phyloP scores from a whole-genome alignment of 2,797 vertebrate genomes.

The Ptychadena robeensis region DNA sequence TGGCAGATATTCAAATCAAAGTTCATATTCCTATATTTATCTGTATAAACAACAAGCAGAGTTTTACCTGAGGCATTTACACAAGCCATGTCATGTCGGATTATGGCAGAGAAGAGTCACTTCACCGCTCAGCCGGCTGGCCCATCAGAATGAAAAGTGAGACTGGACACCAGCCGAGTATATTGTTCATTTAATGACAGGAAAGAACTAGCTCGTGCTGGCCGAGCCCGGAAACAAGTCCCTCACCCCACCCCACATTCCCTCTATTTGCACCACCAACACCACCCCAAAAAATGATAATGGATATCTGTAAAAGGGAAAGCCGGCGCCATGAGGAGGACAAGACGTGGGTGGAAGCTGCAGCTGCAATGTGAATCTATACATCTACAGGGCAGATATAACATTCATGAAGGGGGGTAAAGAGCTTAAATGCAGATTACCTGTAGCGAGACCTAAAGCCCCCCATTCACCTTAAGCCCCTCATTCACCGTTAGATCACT shows the following conservation, averaged over 20 bases:
- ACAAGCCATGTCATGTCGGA: not conserved
- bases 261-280: conserved; percentile 47
- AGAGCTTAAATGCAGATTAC: no score
- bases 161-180: conserved; percentile 60
- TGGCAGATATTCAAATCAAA: no score
- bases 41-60: no score
- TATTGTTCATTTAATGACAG: conserved; percentile 73
- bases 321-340: conserved; percentile 9
- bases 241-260: conserved; percentile 66
- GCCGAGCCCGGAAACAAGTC: conserved; percentile 75
- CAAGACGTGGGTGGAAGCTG: not conserved
- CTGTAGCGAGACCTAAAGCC: no score
- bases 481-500: no score
- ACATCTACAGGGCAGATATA: no score
- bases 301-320: not conserved
- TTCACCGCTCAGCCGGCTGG: not conserved
- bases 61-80: conserved; percentile 48
- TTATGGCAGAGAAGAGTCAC: not conserved
- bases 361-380: no score
- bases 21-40: no score
- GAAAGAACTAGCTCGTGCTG: conserved; percentile 76
- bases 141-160: conserved; percentile 40
- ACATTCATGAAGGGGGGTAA: no score
- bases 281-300: conserved; percentile 29
- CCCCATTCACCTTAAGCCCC: no score